Conservation (phyloP, 2,797 vertebrate species). For the Molossus alvarezi region DNA sequence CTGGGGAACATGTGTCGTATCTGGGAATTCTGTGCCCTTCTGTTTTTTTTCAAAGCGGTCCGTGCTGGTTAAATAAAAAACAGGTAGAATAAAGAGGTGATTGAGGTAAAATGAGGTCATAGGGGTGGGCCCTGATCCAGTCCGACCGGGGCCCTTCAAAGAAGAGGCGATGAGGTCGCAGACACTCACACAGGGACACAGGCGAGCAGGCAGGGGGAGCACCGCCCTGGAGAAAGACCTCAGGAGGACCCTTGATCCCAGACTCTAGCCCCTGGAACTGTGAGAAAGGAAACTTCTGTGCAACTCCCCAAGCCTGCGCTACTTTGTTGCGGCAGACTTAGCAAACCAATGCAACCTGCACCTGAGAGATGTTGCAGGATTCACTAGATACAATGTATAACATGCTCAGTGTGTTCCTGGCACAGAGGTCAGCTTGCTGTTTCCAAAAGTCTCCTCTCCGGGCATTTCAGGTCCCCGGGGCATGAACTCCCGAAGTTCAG, state of each 20-base stretch:
- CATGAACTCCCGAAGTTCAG: no score
- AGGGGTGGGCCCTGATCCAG: accelerated
- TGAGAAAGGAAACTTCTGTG: neutral
- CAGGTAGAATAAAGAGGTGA: neutral
- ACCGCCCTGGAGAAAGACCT: accelerated
- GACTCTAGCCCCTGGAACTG: neutral
- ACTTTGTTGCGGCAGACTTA: no score
- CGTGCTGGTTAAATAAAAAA: neutral
- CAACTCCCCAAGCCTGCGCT: no score
- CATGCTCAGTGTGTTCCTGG: neutral
- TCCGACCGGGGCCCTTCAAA: neutral
- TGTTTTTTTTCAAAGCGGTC: slow-evolving; percentile 13
- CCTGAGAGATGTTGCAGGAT: neutral
- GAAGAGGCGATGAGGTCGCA: neutral
- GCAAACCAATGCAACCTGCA: accelerated
- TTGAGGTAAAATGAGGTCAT: neutral
- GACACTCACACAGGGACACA: accelerated
- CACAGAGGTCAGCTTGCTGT: no score
- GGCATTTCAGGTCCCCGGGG: accelerated
- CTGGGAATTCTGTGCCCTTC: neutral
- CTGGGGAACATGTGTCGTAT: neutral
- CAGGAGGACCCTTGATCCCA: accelerated
- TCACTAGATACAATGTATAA: neutral
- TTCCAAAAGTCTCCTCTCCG: accelerated
- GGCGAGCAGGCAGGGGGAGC: no score